phyloP scores from a whole-genome alignment of 2,113 vertebrate species.

The Thamnaconus septentrionalis region DNA sequence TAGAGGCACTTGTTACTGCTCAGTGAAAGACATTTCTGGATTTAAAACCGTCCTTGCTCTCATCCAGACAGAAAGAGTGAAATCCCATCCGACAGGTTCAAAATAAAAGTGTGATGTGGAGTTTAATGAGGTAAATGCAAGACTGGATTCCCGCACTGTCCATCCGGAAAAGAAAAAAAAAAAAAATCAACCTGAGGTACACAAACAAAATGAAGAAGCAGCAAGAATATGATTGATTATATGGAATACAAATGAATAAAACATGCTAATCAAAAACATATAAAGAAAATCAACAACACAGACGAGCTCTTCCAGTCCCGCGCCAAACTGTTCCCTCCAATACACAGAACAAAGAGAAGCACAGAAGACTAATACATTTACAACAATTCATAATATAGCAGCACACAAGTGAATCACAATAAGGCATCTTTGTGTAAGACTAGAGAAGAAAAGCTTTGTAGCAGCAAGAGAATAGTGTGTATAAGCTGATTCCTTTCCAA shows the following conservation, averaged over 20 bases:
- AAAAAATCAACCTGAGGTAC: conserved; percentile 90
- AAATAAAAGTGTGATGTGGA: conserved; percentile 51
- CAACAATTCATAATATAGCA: conserved; percentile 95
- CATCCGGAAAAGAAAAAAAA: conserved; percentile 54
- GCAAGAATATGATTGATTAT: conserved; percentile 73
- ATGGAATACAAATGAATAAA: conserved; percentile 65
- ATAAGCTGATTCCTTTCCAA: conserved; percentile 66
- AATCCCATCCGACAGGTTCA: conserved; percentile 56
- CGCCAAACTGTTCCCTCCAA: conserved; percentile 83
- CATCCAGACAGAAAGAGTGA: conserved; percentile 38
- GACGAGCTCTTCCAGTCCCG: conserved; percentile 87
- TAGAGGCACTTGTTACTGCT: conserved; percentile 40
- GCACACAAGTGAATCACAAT: conserved; percentile 96
- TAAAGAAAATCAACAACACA: conserved; percentile 64
- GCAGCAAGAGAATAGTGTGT: conserved; percentile 86
- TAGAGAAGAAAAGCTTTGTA: conserved; percentile 89
- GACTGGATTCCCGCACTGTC: conserved; percentile 77
- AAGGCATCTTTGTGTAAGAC: conserved; percentile 91
- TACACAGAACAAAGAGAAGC: conserved; percentile 74
- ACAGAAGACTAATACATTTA: conserved; percentile 65
- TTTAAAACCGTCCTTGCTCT: conserved; percentile 38
- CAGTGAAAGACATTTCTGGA: conserved; percentile 34
- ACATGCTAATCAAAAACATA: conserved; percentile 74
- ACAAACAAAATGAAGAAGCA: conserved; percentile 81
- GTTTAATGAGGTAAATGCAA: conserved; percentile 86